Evolutionary conservation across 2,797 vertebrate species (phyloP), one percentile per base, ranked within the genome.

Genomic region (Tapera naevia): DNA sequence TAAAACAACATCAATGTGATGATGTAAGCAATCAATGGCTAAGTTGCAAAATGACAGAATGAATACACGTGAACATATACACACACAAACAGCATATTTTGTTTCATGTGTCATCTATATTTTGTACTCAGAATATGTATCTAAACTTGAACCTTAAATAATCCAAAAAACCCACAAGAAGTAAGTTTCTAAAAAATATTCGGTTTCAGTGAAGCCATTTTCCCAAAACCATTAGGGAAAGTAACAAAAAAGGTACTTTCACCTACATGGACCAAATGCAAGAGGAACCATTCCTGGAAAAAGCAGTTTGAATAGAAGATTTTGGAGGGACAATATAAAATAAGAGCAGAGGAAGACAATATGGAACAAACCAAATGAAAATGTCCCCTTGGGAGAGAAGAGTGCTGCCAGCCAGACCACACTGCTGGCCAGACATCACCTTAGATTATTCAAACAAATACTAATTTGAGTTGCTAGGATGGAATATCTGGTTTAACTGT

Each of bases 391-490:
- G 89, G 81, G 93, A 96, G 76, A 91, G 45, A 67, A 83, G 80
- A 87, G 51, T 37, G 65, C 69, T 97, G 93, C 96, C 89, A 96
- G 94, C 92, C 95, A 94, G 96, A 96, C 98, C 97, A 91, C 97
- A 97, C 90, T 88, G 81, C 96, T 98, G 97, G 97, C 96, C 45
- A 96, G 96, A 94, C 92, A 95, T 91, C 94, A 88, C 96, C 91
- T 93, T 95, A 87, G 80, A 96, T 97, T 97, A 96, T 98, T 98
- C 96, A 97, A 98, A 97, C 96, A 97, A 97, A 98, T 97, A 95
- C 96, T 95, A 97, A 97, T 94, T 88, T 94, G 94, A 80, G 79
- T 98, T 98, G 96, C 97, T 98, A 97, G 95, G 97, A 91, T 95
- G 95, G 96, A 98, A 97, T 97, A 97, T 97, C 88, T 97, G 95